phyloP scores from a whole-genome alignment of 2,888 invertebrate genomes.

The Rhodophaea formosa region DNA sequence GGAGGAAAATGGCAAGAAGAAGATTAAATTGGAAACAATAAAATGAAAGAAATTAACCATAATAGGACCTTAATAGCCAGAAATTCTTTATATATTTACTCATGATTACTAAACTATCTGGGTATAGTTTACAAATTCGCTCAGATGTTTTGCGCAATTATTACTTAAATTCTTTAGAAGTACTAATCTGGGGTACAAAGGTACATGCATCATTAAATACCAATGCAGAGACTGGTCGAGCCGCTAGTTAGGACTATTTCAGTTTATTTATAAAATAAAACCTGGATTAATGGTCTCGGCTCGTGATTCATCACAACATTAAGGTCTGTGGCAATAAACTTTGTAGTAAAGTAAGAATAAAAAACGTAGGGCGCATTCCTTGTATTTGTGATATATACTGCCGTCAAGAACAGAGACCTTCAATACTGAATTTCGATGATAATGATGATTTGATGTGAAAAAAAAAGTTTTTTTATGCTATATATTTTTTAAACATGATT shows the following conservation, averaged over 20 bases:
- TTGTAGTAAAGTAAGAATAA: constrained; percentile 34
- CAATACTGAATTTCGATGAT: not conserved
- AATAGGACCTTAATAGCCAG: too few species aligned
- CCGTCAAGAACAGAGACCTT: constrained; percentile 23
- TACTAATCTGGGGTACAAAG: too few species aligned
- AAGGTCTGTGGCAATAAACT: constrained; percentile 13
- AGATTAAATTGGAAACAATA: too few species aligned
- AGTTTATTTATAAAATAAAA: constrained; percentile 23
- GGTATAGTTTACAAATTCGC: too few species aligned
- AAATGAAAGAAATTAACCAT: too few species aligned
- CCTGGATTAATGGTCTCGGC: not conserved
- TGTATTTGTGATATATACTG: constrained; percentile 35
- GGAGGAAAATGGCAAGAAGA: too few species aligned
- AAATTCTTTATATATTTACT: too few species aligned
- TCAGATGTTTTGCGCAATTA: too few species aligned
- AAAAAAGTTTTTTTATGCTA: not conserved
- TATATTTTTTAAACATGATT: not conserved
- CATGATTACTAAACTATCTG: too few species aligned
- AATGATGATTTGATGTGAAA: not conserved
- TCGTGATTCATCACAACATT: constrained; percentile 12
- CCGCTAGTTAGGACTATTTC: not conserved
- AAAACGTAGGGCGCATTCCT: constrained; percentile 35
- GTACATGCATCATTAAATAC: not conserved
- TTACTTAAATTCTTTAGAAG: too few species aligned
- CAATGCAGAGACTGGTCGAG: not conserved